Evolutionary conservation across 2,113 vertebrate genomes (phyloP).

Genomic region (Cnemophilus loriae): DNA sequence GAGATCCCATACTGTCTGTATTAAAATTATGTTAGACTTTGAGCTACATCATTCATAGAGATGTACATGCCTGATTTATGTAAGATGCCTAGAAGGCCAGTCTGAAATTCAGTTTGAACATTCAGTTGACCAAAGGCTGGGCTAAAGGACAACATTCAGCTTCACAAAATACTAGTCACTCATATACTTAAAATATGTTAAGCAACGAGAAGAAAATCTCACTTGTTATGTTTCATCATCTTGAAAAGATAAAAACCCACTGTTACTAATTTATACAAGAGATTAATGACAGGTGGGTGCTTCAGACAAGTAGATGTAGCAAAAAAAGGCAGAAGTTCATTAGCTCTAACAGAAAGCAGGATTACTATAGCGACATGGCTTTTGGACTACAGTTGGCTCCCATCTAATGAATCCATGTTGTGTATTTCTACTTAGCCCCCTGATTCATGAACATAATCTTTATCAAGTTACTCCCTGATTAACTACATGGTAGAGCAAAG

Average conservation of each 20-base stretch:
- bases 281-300: not conserved
- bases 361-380: not conserved
- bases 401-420: not conserved
- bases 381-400: not conserved
- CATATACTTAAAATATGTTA: not conserved
- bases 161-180: not conserved
- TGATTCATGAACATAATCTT: not conserved
- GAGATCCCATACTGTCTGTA: not conserved
- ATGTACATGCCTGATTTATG: not conserved
- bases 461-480: not conserved
- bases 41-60: not conserved
- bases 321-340: not conserved
- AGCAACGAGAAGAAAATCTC: not conserved
- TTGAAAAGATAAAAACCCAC: not conserved
- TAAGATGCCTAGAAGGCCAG: not conserved
- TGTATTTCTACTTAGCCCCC: not conserved
- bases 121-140: not conserved
- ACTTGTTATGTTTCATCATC: not conserved
- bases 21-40: not conserved
- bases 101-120: not conserved
- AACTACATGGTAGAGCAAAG: not conserved
- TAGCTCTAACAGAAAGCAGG: not conserved
- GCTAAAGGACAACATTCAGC: not conserved
- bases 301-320: not conserved
- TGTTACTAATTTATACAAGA: not conserved